Evolutionary conservation across 2,797 vertebrate genomes (phyloP).

Genomic region (Sphenopsis melanotis): DNA sequence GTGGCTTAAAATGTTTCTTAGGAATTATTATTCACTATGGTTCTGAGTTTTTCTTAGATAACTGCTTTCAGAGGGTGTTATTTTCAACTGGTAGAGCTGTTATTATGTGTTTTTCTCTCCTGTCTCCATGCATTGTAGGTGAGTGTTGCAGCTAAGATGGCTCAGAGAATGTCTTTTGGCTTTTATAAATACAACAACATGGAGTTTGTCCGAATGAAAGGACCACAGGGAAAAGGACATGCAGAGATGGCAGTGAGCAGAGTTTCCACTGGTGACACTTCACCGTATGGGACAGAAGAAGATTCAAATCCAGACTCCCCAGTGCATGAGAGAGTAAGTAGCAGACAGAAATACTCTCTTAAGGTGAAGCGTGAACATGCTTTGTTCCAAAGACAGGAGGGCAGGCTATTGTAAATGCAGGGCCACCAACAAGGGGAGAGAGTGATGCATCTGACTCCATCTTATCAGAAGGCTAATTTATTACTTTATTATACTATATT

Average conservation of each 20-base stretch:
- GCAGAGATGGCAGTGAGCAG: conserved; percentile 97
- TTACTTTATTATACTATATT: not conserved
- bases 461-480: not conserved
- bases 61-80: not conserved
- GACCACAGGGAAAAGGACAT: conserved; percentile 96
- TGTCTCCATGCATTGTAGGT: conserved; percentile 73
- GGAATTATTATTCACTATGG: not conserved
- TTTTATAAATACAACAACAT: conserved; percentile 98
- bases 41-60: not conserved
- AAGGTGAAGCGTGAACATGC: not conserved
- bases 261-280: conserved; percentile 93
- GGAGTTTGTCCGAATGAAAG: conserved; percentile 99
- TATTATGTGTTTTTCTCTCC: not conserved
- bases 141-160: conserved; percentile 96
- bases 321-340: conserved; percentile 87
- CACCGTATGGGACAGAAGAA: conserved; percentile 91
- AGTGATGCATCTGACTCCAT: not conserved
- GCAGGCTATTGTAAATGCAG: not conserved
- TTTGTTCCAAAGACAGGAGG: not conserved
- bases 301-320: conserved; percentile 87
- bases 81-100: not conserved
- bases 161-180: conserved; percentile 96
- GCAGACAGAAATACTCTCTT: not conserved
- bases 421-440: not conserved
- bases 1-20: not conserved